Conservation (phyloP, 1,140 invertebrate genomes). For the Paralvinella palmiformis region DNA sequence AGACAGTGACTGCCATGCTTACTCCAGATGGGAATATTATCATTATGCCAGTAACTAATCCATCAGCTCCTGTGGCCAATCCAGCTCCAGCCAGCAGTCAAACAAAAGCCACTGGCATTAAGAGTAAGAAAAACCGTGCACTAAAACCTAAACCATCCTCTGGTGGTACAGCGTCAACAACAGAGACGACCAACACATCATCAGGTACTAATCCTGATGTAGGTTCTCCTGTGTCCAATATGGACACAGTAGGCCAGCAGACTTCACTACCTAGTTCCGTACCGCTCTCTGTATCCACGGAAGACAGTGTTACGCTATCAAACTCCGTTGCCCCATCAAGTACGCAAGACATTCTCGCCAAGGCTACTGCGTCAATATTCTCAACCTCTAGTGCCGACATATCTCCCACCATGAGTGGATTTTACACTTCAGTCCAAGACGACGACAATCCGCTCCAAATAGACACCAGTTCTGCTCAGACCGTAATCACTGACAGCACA, state of each 20-base stretch:
- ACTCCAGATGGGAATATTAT: conserved; percentile 17
- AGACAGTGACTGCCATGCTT: conserved; percentile 14
- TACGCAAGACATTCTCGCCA: conserved; percentile 43
- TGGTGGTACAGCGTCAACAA: background rate
- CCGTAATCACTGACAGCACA: background rate
- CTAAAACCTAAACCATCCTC: conserved; percentile 23
- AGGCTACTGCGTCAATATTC: conserved; percentile 50
- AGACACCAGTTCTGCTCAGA: conserved; percentile 35
- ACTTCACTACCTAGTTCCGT: background rate
- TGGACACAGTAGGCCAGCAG: conserved; percentile 7
- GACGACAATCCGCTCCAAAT: conserved; percentile 43
- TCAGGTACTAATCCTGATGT: conserved; percentile 12
- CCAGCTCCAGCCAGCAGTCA: background rate
- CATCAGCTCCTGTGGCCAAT: background rate
- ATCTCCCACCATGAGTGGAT: conserved; percentile 28
- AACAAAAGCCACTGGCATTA: background rate
- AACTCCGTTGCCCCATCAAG: background rate
- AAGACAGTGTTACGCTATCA: background rate
- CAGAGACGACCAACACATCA: conserved; percentile 15
- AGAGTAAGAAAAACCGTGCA: conserved; percentile 17
- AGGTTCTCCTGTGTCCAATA: conserved; percentile 5
- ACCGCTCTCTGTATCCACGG: conserved; percentile 1
- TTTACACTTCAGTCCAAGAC: conserved; percentile 21
- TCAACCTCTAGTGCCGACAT: conserved; percentile 28
- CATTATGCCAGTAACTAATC: conserved; percentile 7